phyloP scores from a whole-genome alignment of 1,140 invertebrate genomes.

The Chlorops oryzae region DNA sequence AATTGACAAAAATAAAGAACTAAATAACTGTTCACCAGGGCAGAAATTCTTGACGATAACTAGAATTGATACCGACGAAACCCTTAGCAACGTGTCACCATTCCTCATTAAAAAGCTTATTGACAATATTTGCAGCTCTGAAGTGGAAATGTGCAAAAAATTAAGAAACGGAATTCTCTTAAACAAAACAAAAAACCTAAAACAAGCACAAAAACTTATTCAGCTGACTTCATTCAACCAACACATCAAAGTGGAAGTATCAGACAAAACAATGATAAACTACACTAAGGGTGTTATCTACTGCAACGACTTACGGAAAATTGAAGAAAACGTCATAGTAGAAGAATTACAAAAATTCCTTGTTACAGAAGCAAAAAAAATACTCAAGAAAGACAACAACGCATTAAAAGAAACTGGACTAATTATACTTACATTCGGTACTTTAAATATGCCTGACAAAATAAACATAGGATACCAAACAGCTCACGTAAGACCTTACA shows the following conservation, averaged over 20 bases:
- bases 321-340: too few relatives aligned
- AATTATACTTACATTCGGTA: too few relatives aligned
- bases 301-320: too few relatives aligned
- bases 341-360: too few relatives aligned
- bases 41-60: background rate
- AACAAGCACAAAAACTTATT: slow-evolving; percentile 1
- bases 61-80: background rate
- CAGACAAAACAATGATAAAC: background rate
- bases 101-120: slow-evolving; percentile 5
- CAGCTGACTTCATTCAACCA: background rate
- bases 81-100: background rate
- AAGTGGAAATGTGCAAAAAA: background rate
- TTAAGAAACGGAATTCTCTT: background rate
- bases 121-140: slow-evolving; percentile 2
- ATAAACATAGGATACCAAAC: too few relatives aligned
- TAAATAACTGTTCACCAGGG: background rate
- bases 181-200: background rate
- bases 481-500: too few relatives aligned
- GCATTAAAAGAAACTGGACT: too few relatives aligned
- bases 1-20: background rate
- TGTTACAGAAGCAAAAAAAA: too few relatives aligned
- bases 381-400: too few relatives aligned
- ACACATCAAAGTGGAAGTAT: slow-evolving; percentile 1
- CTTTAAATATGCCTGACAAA: too few relatives aligned
- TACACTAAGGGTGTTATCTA: slow-evolving; percentile 3